phyloP scores from a whole-genome alignment of 2,888 invertebrate genomes.

The Leptopilina syphax region DNA sequence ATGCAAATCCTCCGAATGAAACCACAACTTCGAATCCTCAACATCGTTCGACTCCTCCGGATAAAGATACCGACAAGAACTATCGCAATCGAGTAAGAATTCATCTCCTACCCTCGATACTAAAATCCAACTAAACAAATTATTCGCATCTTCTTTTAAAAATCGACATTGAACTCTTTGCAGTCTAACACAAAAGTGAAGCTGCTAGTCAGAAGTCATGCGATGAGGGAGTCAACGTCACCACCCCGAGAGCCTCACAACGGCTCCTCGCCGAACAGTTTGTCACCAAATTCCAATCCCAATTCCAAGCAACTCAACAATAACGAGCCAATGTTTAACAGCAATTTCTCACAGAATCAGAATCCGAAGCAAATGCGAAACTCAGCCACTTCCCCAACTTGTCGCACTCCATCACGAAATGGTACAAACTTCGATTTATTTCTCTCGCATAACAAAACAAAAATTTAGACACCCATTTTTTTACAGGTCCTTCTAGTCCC shows the following conservation, averaged over 20 bases:
- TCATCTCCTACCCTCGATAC: no score
- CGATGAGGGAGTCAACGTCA: constrained; percentile 89
- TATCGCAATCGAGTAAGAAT: constrained; percentile 71
- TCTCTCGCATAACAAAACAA: no score
- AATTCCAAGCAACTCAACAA: constrained; percentile 68
- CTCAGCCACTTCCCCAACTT: constrained; percentile 72
- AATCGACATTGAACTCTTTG: neutral
- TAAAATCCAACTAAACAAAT: no score
- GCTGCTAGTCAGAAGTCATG: constrained; percentile 92
- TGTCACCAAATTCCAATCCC: constrained; percentile 63
- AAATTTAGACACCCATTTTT: no score
- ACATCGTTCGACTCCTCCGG: constrained; percentile 62
- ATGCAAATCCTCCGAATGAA: constrained; percentile 67
- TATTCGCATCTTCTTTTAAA: no score
- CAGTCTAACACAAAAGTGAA: constrained; percentile 87
- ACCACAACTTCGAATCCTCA: constrained; percentile 50
- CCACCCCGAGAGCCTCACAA: constrained; percentile 78
- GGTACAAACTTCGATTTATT: constrained; percentile 49
- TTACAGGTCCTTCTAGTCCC: constrained; percentile 71
- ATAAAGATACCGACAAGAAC: constrained; percentile 71
- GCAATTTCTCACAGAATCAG: constrained; percentile 69
- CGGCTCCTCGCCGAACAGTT: constrained; percentile 67
- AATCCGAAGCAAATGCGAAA: constrained; percentile 72
- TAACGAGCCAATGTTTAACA: constrained; percentile 73
- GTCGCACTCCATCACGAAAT: constrained; percentile 70